These are phyloP conservation scores for Stomorhina lunata DNA, from an alignment of 2,888 invertebrate genomes.

Conservation along the genomic window DNA sequence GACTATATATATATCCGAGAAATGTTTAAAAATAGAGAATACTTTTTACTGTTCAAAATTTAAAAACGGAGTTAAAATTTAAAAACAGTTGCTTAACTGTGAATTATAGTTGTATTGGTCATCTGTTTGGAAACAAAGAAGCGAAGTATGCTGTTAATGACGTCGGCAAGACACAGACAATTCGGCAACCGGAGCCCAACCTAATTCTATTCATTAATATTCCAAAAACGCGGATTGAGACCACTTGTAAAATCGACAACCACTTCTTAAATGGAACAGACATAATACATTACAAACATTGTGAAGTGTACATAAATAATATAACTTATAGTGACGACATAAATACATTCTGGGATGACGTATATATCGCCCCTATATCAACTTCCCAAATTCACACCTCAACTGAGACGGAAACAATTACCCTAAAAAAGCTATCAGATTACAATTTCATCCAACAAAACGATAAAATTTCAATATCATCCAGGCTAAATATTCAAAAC, in stretches of 20 bases:
- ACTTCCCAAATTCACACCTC: conserved; percentile 15
- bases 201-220: conserved; percentile 6
- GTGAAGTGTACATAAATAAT: conserved; percentile 5
- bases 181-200: conserved; percentile 19
- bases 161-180: conserved; percentile 2
- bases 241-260: conserved; percentile 4
- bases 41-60: conserved; percentile 14
- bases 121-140: conserved; percentile 22
- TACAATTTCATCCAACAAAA: conserved; percentile 4
- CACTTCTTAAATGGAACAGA: conserved; percentile 13
- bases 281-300: conserved; percentile 27
- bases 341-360: conserved; percentile 16
- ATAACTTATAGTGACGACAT: conserved; percentile 9
- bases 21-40: conserved; percentile 25
- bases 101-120: conserved; percentile 17
- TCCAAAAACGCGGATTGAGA: conserved; percentile 10
- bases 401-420: conserved; percentile 1
- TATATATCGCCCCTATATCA: conserved; percentile 14
- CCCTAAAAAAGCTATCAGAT: conserved; percentile 19
- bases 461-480: conserved; percentile 23
- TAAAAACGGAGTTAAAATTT: conserved; percentile 8
- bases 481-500: not conserved
- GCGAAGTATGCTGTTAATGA: not conserved
- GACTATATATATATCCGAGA: conserved; percentile 6
- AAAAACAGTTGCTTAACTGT: too few species aligned